Percentiles rank a stretch among this genome's conserved stretches.
These are phyloP conservation scores for Autographa pulchrina DNA, from an alignment of 2,888 invertebrate genomes.

Conservation along the genomic window DNA sequence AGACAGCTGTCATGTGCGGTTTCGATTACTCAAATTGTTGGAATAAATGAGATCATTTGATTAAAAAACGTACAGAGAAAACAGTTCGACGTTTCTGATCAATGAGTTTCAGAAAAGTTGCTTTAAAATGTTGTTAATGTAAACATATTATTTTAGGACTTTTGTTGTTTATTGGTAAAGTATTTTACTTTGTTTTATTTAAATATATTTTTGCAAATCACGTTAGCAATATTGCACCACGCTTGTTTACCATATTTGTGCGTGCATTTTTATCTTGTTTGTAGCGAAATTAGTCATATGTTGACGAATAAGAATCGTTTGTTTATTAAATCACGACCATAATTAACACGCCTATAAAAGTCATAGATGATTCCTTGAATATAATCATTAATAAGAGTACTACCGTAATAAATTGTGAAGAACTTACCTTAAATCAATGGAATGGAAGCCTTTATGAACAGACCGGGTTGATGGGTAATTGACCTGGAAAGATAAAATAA, in stretches of 20 bases:
- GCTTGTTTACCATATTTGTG: conserved; percentile 20
- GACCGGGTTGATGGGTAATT: conserved; percentile 72
- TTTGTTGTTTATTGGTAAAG: background rate
- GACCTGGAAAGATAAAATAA: conserved; percentile 76
- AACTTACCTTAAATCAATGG: conserved; percentile 68
- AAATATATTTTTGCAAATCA: background rate
- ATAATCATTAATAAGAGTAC: conserved; percentile 21
- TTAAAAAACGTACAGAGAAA: conserved; percentile 1
- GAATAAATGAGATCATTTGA: conserved; percentile 29
- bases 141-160: background rate
- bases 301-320: conserved; percentile 8
- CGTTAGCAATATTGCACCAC: background rate
- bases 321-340: conserved; percentile 23
- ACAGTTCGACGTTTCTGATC: conserved; percentile 7
- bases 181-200: conserved; percentile 6
- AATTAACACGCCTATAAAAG: background rate
- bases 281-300: conserved; percentile 15
- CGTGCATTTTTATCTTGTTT: conserved; percentile 9
- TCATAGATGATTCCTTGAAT: conserved; percentile 17
- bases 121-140: background rate
- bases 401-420: conserved; percentile 20
- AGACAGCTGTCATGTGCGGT: conserved; percentile 5
- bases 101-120: background rate
- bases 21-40: conserved; percentile 12
- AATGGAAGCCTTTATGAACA: conserved; percentile 67